Percentiles rank a stretch among this genome's conserved stretches.
phyloP scores from a whole-genome alignment of 2,797 vertebrate genomes.

The Parotocinclus haroldoi region DNA sequence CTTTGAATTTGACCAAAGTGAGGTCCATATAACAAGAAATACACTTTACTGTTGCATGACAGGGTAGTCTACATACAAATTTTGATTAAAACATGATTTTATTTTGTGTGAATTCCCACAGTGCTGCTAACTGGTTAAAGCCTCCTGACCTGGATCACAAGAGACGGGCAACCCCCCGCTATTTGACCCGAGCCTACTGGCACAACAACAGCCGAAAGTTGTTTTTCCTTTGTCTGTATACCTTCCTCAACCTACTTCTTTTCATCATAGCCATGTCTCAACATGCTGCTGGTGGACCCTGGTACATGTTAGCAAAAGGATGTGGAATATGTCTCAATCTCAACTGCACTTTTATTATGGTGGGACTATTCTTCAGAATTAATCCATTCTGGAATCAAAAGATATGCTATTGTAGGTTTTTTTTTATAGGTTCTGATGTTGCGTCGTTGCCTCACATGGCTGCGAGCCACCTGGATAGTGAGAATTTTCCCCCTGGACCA shows the following conservation, averaged over 20 bases:
- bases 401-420: neutral
- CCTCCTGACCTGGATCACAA: constrained; percentile 60
- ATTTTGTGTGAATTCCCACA: constrained; percentile 44
- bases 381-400: neutral
- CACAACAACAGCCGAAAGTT: constrained; percentile 80
- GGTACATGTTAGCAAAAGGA: constrained; percentile 76
- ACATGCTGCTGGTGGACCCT: constrained; percentile 53
- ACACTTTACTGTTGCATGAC: too few species aligned
- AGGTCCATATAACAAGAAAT: too few species aligned
- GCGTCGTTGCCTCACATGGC: constrained; percentile 79
- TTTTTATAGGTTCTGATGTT: constrained; percentile 80
- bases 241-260: constrained; percentile 69
- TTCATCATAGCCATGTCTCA: constrained; percentile 64
- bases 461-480: constrained; percentile 76
- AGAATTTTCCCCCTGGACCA: constrained; percentile 80
- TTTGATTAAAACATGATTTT: neutral
- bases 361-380: constrained; percentile 51
- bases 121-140: constrained; percentile 84
- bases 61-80: neutral
- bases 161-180: constrained; percentile 58
- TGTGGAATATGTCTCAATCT: constrained; percentile 88
- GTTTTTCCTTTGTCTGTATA: constrained; percentile 73
- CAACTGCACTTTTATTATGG: constrained; percentile 83
- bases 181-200: constrained; percentile 77
- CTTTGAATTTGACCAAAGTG: too few species aligned